Conservation (phyloP, 2,888 invertebrate species). For the Mythimna loreyi region DNA sequence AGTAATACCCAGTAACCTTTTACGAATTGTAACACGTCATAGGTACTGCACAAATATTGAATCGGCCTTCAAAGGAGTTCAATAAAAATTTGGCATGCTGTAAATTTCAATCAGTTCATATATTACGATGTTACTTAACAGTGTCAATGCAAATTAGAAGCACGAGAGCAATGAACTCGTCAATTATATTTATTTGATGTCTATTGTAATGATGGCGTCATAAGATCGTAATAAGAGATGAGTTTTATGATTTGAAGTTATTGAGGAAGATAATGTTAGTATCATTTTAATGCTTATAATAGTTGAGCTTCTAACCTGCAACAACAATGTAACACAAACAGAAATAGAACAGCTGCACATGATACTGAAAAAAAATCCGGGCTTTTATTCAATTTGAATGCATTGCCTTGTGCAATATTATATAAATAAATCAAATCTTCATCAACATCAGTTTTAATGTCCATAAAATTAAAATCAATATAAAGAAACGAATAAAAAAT, state of each 20-base stretch:
- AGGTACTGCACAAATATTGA: constrained; percentile 50
- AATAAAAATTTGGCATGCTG: constrained; percentile 73
- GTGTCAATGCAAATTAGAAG: constrained; percentile 74
- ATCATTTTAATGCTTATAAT: neutral
- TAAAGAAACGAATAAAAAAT: constrained; percentile 45
- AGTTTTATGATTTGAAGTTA: constrained; percentile 32
- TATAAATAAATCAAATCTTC: constrained; percentile 17
- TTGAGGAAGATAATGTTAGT: constrained; percentile 15
- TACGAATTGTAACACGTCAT: constrained; percentile 37
- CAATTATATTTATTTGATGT: constrained; percentile 56
- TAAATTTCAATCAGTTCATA: constrained; percentile 77
- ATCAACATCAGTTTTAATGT: constrained; percentile 34
- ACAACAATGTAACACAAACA: neutral
- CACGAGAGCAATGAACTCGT: constrained; percentile 69
- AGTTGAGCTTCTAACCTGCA: neutral
- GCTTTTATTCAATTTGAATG: neutral
- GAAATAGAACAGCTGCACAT: neutral
- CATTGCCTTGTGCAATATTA: constrained; percentile 6
- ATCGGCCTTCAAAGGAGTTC: constrained; percentile 66
- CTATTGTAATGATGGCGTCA: constrained; percentile 59
- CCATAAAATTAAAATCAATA: constrained; percentile 44
- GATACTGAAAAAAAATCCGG: neutral
- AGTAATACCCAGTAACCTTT: constrained; percentile 55
- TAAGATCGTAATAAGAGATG: constrained; percentile 41
- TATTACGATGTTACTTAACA: constrained; percentile 66